Base-by-base conservation (phyloP, 2,797 vertebrate genomes). In the Merluccius polli region DNA sequence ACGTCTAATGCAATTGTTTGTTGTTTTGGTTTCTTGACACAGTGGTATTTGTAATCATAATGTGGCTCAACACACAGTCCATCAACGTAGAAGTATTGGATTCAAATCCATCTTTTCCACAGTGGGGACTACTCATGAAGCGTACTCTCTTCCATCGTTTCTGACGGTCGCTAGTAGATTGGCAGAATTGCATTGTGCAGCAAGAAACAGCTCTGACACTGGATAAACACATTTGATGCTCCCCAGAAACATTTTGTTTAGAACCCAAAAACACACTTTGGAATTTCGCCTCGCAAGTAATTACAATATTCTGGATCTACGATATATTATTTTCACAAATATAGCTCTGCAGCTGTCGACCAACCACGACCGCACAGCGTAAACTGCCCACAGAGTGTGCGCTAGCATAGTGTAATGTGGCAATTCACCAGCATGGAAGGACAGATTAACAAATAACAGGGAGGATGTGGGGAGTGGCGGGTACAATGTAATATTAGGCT, bases 401-500 rank as follows among this genome's bases (percentile, higher is more conserved):
- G 12, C 41, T 16, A 1, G 44, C 44, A 48, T 5, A 48, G 33
- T 35, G 33, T 35, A 35, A 35, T 48, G 44, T 48, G 44, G 44
- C 44, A 15, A 48, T 48, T 21, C 18, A 18, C 18, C 44, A 48
- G 16, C 16, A 15, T 24, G 52, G 21, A 59, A 13, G 32, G 33
- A 36, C 18, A 27, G 24, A 38, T 38, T 27, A 29, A 72, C 36
- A 72, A 41, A 71, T 36, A 36, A 29, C 32, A 32, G 15, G 35
- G 65, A 30, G 63, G n/a, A 29, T 10, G 27, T 3, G 9, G n/a
- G 27, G n/a, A 65, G 63, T 11, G 78, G 73, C 35, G 74, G 32
- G 72, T 73, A 68, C 73, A 27, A 78, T 83, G 74, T 75, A 80
- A 83, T 82, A 83, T 82, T 78, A 65, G 69, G 67, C 81, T 93